Evolutionary conservation across 1,140 invertebrate genomes (phyloP), one percentile per base, ranked within the genome.

Genomic region (Sitophilus oryzae): DNA sequence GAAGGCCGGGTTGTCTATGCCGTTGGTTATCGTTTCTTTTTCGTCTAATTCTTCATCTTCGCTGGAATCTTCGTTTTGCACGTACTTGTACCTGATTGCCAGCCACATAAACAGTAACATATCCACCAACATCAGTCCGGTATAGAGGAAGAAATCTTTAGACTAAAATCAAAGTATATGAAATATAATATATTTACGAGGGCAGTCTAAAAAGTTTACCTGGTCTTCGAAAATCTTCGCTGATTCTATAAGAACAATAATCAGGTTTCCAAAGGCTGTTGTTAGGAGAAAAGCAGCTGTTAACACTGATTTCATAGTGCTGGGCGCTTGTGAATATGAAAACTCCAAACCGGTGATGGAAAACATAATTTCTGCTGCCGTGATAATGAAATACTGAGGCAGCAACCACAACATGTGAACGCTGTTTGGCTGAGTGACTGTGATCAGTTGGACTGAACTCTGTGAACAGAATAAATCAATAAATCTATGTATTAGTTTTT

Each of bases 311-410:
- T 94, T 96, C 92, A 97, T 95, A 55, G 82, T 87, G n/a, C 74
- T 69, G 0, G 93, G 93, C 0, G 93, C 88, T 79, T 96, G 82
- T 5, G 84, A 85, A 70, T 95, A 97, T 0, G 91, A 89, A 73
- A 96, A 96, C 63, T 93, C 88, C 8, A 95, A 76, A 8, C 93
- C 93, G 0, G 91, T 96, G 11, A 96, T 82, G 0, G 88, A 91
- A 69, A 95, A 95, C 76, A 96, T 82, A 19, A 96, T 77, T 73
- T 88, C 79, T 0, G 81, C 92, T 56, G 85, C 76, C 0, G 92
- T 94, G 55, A 96, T 85, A 0, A 93, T 72, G 18, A 93, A 71
- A 67, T 93, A 93, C 67, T 95, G 92, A 0, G 92, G 91, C 11
- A 95, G 68, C 56, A 93, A 77, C 84, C 84, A 91, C 0, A 92